Percentiles rank a stretch among this genome's conserved stretches.
These are phyloP conservation scores for Dermatemys mawii DNA, from an alignment of 2,113 vertebrate species.

Conservation along the genomic window DNA sequence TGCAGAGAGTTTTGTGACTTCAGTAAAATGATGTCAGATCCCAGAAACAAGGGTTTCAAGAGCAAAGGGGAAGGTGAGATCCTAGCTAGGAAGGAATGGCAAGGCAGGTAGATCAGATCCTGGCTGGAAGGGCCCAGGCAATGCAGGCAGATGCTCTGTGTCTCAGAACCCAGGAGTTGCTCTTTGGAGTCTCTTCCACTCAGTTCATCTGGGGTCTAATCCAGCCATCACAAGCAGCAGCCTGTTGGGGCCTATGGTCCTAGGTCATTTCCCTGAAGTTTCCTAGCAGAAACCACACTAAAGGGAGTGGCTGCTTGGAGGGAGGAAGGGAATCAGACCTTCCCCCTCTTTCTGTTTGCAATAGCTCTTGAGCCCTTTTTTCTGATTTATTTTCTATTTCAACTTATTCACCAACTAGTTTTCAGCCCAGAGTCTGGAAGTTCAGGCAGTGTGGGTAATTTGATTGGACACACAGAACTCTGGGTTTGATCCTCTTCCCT, in stretches of 20 bases:
- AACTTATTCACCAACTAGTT: background rate
- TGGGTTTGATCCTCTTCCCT: background rate
- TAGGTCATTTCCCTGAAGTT: background rate
- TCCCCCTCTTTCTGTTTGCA: background rate
- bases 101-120: no score
- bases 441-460: background rate
- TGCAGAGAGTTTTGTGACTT: background rate
- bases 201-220: background rate
- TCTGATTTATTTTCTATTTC: background rate
- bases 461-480: background rate
- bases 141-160: no score
- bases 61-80: no score
- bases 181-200: background rate
- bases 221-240: background rate
- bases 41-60: no score
- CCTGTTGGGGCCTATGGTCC: background rate
- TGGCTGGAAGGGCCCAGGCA: no score
- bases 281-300: background rate
- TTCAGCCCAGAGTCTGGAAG: background rate
- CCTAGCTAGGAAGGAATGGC: no score
- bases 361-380: background rate
- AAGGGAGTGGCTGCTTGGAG: background rate
- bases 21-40: background rate
- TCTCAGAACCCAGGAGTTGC: background rate
- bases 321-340: background rate